Base-by-base conservation (phyloP, 2,888 invertebrate genomes). In the Lasioglossum lativentre region DNA sequence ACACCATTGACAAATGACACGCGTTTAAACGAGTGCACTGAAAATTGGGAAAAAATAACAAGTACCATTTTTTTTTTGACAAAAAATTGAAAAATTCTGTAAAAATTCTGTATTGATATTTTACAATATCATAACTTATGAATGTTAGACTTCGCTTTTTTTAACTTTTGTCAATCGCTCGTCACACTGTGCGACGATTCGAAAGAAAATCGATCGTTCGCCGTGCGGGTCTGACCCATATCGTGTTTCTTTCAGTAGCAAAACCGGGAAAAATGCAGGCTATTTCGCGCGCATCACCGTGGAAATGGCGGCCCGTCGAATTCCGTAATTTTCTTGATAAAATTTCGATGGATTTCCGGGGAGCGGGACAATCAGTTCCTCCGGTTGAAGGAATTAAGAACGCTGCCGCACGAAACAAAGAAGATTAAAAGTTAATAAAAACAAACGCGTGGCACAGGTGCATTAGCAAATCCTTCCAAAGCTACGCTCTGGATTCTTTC, bases 371-470 rank as follows among this genome's bases (percentile, higher is more conserved):
- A 87, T 83, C 78, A 76, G 68, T 23, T n/a, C 23, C 68, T n/a
- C 40, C 30, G 52, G 73, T 73, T n/a, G 59, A 77, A 73, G 73
- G 82, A 87, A 75, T 82, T 77, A 82, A 82, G 80, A 81, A 83
- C 86, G 45, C 42, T 76, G 27, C 56, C 40, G 73, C 73, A 38
- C 30, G 63, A 70, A 80, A 77, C 86, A 86, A 80, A 87, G 70
- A 73, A 76, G 80, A 90, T 90, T 85, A 89, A 90, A 85, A 80
- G 83, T 90, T 87, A 84, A 87, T 84, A 82, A 88, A 90, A 90
- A 90, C 88, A 86, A 89, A 87, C 85, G 45, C 72, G 88, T 78
- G 73, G 80, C 80, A 52, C 78, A 68, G 83, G 74, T 89, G 90
- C 80, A 88, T 90, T 86, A 88, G 86, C 82, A 88, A 88, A 90